Evolutionary conservation across 2,113 vertebrate genomes (phyloP).

Genomic region (Microcebus murinus): DNA sequence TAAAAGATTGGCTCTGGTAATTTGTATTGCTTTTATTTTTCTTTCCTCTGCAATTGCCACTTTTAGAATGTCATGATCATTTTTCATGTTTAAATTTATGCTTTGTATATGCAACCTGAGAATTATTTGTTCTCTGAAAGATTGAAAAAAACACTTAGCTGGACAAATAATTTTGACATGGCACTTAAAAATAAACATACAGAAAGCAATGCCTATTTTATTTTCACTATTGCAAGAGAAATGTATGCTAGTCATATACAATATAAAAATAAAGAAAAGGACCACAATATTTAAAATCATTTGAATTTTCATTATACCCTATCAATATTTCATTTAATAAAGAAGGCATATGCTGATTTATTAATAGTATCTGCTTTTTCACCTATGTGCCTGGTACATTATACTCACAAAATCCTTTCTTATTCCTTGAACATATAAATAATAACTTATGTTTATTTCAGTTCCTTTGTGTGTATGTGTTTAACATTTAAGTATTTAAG

Average conservation of each 20-base stretch:
- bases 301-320: background rate
- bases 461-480: background rate
- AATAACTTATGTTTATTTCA: background rate
- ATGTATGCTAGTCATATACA: background rate
- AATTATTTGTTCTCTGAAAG: background rate
- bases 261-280: background rate
- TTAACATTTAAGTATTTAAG: background rate
- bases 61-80: background rate
- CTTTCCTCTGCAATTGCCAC: background rate
- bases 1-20: conserved; percentile 29
- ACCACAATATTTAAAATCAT: background rate
- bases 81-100: background rate
- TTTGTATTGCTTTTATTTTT: background rate
- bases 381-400: background rate
- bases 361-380: background rate
- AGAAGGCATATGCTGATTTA: background rate
- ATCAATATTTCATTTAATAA: background rate
- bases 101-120: background rate
- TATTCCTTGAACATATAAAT: background rate
- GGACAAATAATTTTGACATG: background rate
- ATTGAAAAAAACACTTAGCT: background rate
- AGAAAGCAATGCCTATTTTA: background rate
- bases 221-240: background rate
- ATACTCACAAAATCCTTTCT: background rate
- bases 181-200: background rate